These are phyloP conservation scores for Bombyx huttoni DNA, from an alignment of 2,888 invertebrate genomes.

Conservation along the genomic window DNA sequence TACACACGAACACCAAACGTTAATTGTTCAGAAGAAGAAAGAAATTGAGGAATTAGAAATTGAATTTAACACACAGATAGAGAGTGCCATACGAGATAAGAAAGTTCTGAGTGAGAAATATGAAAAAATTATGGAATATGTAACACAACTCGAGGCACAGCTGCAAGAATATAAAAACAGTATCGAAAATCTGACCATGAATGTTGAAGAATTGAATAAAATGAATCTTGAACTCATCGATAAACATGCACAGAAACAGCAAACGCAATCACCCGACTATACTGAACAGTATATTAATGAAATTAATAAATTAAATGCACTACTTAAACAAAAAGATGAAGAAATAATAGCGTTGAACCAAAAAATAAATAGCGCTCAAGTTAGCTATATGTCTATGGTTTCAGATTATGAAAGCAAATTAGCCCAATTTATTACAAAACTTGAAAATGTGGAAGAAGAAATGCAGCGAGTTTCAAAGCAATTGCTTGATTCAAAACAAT, in stretches of 20 bases:
- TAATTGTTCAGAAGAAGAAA: conserved; percentile 49
- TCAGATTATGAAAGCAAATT: conserved; percentile 35
- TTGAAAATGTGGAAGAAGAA: conserved; percentile 21
- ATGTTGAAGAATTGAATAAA: conserved; percentile 40
- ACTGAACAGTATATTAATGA: conserved; percentile 67
- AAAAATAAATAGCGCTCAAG: conserved; percentile 31
- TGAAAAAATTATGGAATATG: conserved; percentile 60
- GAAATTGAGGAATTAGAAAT: conserved; percentile 58
- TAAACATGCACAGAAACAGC: conserved; percentile 22
- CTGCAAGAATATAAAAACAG: conserved; percentile 42
- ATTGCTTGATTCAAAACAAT: conserved; percentile 23
- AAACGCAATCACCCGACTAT: conserved; percentile 38
- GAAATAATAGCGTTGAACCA: conserved; percentile 48
- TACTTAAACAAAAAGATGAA: conserved; percentile 60
- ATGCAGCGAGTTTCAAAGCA: conserved; percentile 24
- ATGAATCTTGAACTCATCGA: conserved; percentile 40
- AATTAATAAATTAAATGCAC: conserved; percentile 69
- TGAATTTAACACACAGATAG: conserved; percentile 58
- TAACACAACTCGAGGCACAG: conserved; percentile 41
- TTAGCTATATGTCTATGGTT: conserved; percentile 22
- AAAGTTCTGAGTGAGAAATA: conserved; percentile 60
- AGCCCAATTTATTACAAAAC: conserved; percentile 39
- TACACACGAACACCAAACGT: conserved; percentile 42
- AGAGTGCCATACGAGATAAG: conserved; percentile 59
- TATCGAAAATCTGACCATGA: conserved; percentile 37